phyloP scores from a whole-genome alignment of 2,888 invertebrate genomes.

The Cyclophora punctaria region DNA sequence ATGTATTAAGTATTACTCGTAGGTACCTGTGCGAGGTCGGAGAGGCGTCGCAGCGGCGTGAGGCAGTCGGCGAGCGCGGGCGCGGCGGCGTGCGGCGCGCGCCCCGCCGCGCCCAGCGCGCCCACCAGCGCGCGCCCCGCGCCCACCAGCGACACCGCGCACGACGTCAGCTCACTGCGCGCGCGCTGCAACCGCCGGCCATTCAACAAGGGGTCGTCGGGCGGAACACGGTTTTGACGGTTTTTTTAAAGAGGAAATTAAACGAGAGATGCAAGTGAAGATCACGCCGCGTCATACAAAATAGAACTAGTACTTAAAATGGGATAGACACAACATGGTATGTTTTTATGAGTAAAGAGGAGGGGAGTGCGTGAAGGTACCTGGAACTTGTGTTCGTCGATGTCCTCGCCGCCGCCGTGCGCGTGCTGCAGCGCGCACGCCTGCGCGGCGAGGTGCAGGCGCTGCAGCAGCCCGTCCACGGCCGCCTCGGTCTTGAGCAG shows the following conservation, averaged over 20 bases:
- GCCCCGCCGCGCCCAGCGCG: slow-evolving; percentile 79
- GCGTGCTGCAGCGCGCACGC: slow-evolving; percentile 83
- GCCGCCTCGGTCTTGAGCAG: slow-evolving; percentile 81
- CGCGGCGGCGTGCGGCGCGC: slow-evolving; percentile 52
- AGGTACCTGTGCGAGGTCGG: slow-evolving; percentile 79
- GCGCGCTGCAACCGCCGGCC: slow-evolving; percentile 63
- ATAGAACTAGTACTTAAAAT: background rate
- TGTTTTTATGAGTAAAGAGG: background rate
- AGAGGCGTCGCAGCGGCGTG: slow-evolving; percentile 82
- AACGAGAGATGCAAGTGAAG: background rate
- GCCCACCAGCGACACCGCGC: slow-evolving; percentile 87
- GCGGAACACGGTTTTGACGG: background rate
- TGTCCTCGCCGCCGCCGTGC: slow-evolving; percentile 83
- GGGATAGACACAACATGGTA: background rate
- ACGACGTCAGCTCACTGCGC: slow-evolving; percentile 85
- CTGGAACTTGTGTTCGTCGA: slow-evolving; percentile 86
- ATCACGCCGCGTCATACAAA: background rate
- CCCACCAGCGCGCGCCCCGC: slow-evolving; percentile 88
- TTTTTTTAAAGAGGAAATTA: background rate
- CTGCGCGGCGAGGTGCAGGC: slow-evolving; percentile 81
- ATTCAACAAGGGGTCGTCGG: background rate
- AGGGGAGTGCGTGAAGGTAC: slow-evolving; percentile 40
- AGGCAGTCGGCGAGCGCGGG: slow-evolving; percentile 85
- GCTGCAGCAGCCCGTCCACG: slow-evolving; percentile 78
- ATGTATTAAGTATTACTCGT: background rate